Base-by-base conservation (phyloP, 2,797 vertebrate species). In the Ficedula albicollis region DNA sequence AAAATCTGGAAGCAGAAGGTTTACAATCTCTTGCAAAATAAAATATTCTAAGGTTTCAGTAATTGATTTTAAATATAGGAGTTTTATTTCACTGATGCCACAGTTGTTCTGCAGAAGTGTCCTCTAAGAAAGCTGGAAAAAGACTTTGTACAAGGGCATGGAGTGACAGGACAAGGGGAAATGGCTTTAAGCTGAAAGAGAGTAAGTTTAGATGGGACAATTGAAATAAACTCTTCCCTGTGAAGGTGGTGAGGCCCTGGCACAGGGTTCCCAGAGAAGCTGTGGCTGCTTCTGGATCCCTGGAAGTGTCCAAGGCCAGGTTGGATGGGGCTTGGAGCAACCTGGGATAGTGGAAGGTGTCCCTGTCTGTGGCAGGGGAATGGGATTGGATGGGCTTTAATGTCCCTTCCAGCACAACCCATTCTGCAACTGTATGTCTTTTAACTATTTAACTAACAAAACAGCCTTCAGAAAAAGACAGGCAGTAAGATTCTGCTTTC, bases 331-430 rank as follows among this genome's bases (percentile, higher is more conserved):
- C 22, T 75, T 58, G 44, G 52, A 36, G 32, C 52, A 51, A 1
- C 0, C 38, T 67, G 72, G n/a, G 15, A 0, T 1, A 23, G 22
- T 52, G 27, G 27, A 8, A 75, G 18, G 27, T 59, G 38, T 52
- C 54, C 15, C 38, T 67, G 46, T 22, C 32, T 15, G 19, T 4
- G 3, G 1, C 82, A 76, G 23, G 15, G 38, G 32, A 4, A 4
- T 38, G 23, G 46, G 1, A 44, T 1, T 44, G 23, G 29, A 29
- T 52, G n/a, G 27, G 6, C 27, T 59, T 38, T 76, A n/a, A 52
- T 3, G 5, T 38, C 13, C 23, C 15, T 43, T 36, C 38, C n/a
- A 32, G 52, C 19, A 5, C 10, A 44, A 59, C 19, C 19, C 10
- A 29, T 52, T 59, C n/a, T 38, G 26, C 14, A 9, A 36, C 29